Conservation (phyloP, 2,888 invertebrate species). For the Cheilosia impressa region DNA sequence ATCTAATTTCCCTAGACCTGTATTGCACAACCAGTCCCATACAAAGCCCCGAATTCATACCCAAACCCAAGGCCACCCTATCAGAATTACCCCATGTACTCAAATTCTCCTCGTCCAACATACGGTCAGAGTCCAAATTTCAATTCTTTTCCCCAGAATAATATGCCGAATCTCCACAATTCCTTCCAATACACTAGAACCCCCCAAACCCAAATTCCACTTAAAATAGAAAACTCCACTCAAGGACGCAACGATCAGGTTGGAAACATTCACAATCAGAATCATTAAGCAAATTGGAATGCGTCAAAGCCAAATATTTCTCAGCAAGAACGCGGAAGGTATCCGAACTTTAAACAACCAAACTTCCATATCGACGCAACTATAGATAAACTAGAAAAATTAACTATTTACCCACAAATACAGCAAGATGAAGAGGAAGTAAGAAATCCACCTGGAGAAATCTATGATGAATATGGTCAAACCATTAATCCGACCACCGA, state of each 20-base stretch:
- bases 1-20: neutral
- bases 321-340: no score
- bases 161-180: neutral
- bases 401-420: neutral
- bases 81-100: neutral
- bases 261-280: constrained; percentile 4
- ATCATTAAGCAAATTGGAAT: neutral
- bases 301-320: no score
- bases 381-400: neutral
- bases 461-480: neutral
- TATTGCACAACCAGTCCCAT: neutral
- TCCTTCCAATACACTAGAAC: neutral
- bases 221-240: neutral
- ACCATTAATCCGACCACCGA: neutral
- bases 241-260: constrained; percentile 10
- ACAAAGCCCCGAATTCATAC: constrained; percentile 1
- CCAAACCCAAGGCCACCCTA: constrained; percentile 1
- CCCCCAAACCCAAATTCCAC: neutral
- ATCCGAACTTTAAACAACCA: no score
- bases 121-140: neutral
- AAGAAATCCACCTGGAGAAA: no score
- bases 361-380: neutral
- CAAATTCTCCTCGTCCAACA: no score
- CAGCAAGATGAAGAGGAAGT: neutral
- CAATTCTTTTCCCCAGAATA: neutral